Evolutionary conservation across 2,888 invertebrate species (phyloP).

Genomic region (Ephialtes manifestator): DNA sequence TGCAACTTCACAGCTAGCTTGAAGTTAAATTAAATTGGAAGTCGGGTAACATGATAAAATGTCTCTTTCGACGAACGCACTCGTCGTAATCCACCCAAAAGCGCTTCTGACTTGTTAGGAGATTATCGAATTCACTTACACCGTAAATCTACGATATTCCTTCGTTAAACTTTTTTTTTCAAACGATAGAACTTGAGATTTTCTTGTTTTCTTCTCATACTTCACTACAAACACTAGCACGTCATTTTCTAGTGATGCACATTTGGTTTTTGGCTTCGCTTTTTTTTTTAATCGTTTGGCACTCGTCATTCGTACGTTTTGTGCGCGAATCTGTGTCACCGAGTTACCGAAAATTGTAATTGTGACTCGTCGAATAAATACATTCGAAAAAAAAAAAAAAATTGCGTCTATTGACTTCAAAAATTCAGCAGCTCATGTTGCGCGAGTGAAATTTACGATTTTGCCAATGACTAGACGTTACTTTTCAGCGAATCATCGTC

Average conservation of each 20-base stretch:
- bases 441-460: constrained; percentile 11
- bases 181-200: constrained; percentile 47
- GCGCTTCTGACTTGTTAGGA: constrained; percentile 44
- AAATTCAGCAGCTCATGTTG: constrained; percentile 17
- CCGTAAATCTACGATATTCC: constrained; percentile 57
- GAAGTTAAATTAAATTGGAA: constrained; percentile 36
- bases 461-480: constrained; percentile 43
- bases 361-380: constrained; percentile 48
- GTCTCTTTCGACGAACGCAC: constrained; percentile 40
- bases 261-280: constrained; percentile 48
- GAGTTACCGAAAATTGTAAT: constrained; percentile 51
- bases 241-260: constrained; percentile 57
- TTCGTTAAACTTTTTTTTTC: constrained; percentile 65
- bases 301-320: constrained; percentile 58
- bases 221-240: constrained; percentile 46
- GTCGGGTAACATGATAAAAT: constrained; percentile 36
- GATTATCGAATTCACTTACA: constrained; percentile 50
- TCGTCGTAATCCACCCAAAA: constrained; percentile 40
- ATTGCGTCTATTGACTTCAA: neutral
- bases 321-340: constrained; percentile 61
- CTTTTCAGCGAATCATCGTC: neutral
- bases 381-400: constrained; percentile 11
- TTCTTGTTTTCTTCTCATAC: constrained; percentile 32
- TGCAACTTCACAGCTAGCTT: constrained; percentile 29
- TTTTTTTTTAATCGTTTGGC: constrained; percentile 47